These are phyloP conservation scores for Coecobrya sp. DNA, from an alignment of 2,888 invertebrate species.

Conservation along the genomic window DNA sequence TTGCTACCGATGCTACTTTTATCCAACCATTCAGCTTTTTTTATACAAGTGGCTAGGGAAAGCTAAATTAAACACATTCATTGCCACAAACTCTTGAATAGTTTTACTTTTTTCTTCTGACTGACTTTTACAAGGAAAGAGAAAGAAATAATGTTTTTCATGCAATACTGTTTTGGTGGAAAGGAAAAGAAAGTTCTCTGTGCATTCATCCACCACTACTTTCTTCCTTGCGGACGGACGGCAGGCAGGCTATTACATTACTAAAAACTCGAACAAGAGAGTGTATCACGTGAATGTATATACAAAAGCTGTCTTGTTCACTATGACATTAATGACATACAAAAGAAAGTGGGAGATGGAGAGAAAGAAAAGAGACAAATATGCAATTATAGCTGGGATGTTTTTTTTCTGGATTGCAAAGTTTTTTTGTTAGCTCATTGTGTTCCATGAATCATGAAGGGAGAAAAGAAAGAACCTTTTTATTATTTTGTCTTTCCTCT, in stretches of 20 bases:
- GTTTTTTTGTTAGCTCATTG: background rate
- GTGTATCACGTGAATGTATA: background rate
- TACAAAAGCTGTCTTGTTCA: constrained; percentile 6
- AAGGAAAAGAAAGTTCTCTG: background rate
- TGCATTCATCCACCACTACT: background rate
- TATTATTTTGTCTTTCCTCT: background rate
- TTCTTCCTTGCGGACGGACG: background rate
- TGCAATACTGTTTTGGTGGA: background rate
- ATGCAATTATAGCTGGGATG: constrained; percentile 44
- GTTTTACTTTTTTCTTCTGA: background rate
- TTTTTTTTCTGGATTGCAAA: constrained; percentile 38
- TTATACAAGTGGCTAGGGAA: background rate
- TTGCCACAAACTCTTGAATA: background rate
- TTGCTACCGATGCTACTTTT: background rate
- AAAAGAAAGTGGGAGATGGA: background rate
- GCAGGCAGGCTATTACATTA: background rate
- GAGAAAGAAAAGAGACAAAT: constrained; percentile 23
- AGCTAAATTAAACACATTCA: constrained; percentile 16
- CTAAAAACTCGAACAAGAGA: background rate
- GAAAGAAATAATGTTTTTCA: background rate
- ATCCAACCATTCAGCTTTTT: background rate
- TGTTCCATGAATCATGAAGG: background rate
- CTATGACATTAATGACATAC: constrained; percentile 62
- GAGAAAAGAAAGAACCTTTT: background rate
- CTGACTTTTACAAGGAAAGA: background rate